phyloP scores from a whole-genome alignment of 2,113 vertebrate genomes.

The Hippocampus abdominalis region DNA sequence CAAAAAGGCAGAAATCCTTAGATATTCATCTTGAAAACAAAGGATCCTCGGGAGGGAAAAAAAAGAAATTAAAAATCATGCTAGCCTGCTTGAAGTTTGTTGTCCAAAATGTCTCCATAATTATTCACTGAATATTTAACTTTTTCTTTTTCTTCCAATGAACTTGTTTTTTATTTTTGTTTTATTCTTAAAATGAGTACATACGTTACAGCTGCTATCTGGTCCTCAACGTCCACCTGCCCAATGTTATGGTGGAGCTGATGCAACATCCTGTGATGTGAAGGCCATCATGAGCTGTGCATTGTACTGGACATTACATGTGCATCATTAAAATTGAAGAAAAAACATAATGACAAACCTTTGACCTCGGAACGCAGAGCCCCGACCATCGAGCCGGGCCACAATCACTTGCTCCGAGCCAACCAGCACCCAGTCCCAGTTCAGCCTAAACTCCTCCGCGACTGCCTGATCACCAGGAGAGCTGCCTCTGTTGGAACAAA shows the following conservation, averaged over 20 bases:
- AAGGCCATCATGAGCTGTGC: background rate
- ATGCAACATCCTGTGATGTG: constrained; percentile 38
- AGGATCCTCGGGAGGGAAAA: no score
- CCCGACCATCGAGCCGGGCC: constrained; percentile 61
- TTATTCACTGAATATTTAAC: background rate
- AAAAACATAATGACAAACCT: constrained; percentile 34
- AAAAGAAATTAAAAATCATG: no score
- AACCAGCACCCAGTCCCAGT: constrained; percentile 59
- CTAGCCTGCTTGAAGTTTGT: no score
- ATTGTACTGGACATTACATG: background rate
- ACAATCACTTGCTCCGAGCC: constrained; percentile 57
- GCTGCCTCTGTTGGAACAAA: constrained; percentile 26
- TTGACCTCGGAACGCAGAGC: constrained; percentile 64
- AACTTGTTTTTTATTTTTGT: background rate
- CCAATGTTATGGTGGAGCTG: constrained; percentile 57
- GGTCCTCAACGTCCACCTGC: constrained; percentile 57
- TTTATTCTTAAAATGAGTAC: constrained; percentile 5
- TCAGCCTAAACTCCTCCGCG: constrained; percentile 57
- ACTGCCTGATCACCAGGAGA: constrained; percentile 50
- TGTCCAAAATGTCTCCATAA: no score
- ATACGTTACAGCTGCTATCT: constrained; percentile 61
- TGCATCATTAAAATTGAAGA: background rate
- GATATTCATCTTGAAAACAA: background rate
- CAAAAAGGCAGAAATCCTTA: background rate
- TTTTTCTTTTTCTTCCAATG: background rate